Conservation (phyloP, 2,797 vertebrate genomes). For the Sebastes oblongus region DNA sequence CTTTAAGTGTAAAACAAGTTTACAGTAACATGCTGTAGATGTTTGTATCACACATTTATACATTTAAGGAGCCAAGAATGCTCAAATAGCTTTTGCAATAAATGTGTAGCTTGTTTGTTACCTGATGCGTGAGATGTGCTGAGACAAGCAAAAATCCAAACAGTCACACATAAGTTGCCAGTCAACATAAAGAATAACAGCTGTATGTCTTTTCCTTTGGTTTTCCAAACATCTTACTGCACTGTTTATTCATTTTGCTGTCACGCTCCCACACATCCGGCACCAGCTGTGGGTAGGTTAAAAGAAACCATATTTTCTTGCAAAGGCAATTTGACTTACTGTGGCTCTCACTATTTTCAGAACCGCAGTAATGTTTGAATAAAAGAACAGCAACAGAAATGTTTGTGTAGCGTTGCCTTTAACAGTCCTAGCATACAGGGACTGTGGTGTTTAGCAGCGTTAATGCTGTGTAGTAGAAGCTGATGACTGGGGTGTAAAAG, state of each 20-base stretch:
- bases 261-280: not conserved
- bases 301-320: not conserved
- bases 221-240: not conserved
- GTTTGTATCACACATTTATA: not conserved
- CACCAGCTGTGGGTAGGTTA: not conserved
- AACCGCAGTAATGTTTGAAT: not conserved
- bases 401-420: not conserved
- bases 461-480: conserved; percentile 5
- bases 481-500: not conserved
- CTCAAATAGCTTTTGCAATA: not conserved
- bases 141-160: not conserved
- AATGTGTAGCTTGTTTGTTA: not conserved
- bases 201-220: not conserved
- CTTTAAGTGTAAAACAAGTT: not conserved
- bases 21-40: not conserved
- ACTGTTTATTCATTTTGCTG: not conserved
- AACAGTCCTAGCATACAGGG: not conserved
- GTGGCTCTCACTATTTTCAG: not conserved
- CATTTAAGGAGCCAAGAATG: not conserved
- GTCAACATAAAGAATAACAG: not conserved
- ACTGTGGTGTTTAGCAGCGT: not conserved
- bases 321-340: not conserved
- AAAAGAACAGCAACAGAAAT: not conserved
- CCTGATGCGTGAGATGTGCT: not conserved
- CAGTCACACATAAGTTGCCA: not conserved